Evolutionary conservation across 2,113 vertebrate species (phyloP), one percentile per base, ranked within the genome.

Genomic region (Hystrix brachyura): DNA sequence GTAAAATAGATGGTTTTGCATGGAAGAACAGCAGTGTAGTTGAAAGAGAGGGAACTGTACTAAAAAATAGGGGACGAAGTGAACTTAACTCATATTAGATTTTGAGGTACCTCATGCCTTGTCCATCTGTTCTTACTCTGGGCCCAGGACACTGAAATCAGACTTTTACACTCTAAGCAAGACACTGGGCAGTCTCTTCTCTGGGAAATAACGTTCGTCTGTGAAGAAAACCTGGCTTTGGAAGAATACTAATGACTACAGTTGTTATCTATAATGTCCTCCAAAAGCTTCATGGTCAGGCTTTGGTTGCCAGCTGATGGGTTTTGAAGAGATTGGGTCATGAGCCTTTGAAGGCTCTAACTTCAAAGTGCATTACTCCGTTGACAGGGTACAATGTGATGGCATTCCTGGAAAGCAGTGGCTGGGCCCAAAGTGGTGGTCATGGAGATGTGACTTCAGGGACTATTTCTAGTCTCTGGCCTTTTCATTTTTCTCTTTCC

Each of bases 81-180:
- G 32, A 55, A 57, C 76, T 21, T 62, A 72, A 72, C 29, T 25
- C 18, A 65, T 38, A 38, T 64, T 65, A 71, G 67, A 19, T 88
- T 67, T 32, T 25, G 14, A 78, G 53, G 79, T 8, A 46, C 29
- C 65, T 48, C 67, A 65, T 11, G 18, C 13, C 32, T n/a, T 5
- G 67, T 65, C 11, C 27, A 0, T 81, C 34, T 91, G 84, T 89
- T 48, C 51, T 46, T 27, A 21, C 27, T 67, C 21, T 81, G 19
- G 72, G 21, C 27, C 59, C 51, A 87, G 59, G 46, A 92, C 51
- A 72, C n/a, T 48, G 91, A 86, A 55, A 86, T 65, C 92, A 97
- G 59, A 89, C 8, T 13, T 69, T 94, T 43, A 78, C 13, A 10
- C 43, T 43, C 59, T 21, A 55, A 34, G n/a, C 1, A 64, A 79